Evolutionary conservation across 2,113 vertebrate genomes (phyloP).

Genomic region (Aplodontia rufa): DNA sequence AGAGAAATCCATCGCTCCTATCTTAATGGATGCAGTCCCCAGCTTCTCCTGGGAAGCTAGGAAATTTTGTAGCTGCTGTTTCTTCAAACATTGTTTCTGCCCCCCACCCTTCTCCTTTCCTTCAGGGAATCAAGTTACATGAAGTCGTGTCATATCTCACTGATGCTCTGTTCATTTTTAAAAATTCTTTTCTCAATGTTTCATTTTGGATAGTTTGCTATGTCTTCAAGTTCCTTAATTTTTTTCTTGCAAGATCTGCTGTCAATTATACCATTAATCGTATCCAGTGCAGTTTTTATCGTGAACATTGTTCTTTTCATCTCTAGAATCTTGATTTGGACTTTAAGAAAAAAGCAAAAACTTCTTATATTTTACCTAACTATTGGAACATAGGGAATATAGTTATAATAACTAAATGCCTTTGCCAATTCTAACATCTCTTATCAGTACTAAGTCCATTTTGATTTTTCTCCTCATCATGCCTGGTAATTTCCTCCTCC

Average conservation of each 20-base stretch:
- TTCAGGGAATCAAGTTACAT: neutral
- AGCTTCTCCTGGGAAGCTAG: conserved; percentile 66
- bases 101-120: neutral
- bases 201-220: neutral
- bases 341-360: neutral
- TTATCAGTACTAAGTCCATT: neutral
- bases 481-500: neutral
- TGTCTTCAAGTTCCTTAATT: neutral
- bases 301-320: neutral
- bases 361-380: neutral
- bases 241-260: neutral
- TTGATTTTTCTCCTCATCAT: neutral
- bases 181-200: neutral
- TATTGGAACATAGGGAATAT: neutral
- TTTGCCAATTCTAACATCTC: neutral
- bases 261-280: neutral
- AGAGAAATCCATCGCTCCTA: neutral
- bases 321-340: neutral
- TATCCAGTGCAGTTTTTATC: neutral
- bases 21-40: neutral
- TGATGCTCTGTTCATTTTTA: neutral
- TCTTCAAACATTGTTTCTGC: neutral
- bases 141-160: neutral
- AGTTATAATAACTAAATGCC: neutral
- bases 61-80: neutral